A percentile compares a stretch with the other conserved stretches of the same genome.
Conservation (phyloP, 1,140 invertebrate species). For the Drosophila nannoptera region DNA sequence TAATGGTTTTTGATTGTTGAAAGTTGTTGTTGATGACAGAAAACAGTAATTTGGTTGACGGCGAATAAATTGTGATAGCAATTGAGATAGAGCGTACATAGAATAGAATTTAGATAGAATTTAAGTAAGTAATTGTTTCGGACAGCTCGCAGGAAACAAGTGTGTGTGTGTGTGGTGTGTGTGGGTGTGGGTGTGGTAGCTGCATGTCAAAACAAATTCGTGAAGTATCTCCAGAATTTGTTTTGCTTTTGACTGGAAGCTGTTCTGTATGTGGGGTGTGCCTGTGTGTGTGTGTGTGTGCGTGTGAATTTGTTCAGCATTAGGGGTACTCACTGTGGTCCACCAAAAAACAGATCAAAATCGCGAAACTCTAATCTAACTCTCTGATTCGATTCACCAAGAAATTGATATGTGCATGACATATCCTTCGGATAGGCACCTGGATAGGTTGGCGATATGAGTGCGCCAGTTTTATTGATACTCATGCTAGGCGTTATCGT, state of each 20-base stretch:
- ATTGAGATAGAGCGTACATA: constrained; percentile 42
- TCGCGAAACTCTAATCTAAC: constrained; percentile 98
- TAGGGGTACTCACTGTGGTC: constrained; percentile 93
- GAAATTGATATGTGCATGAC: constrained; percentile 94
- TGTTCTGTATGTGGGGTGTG: constrained; percentile 8
- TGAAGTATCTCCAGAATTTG: constrained; percentile 34
- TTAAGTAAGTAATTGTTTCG: constrained; percentile 27
- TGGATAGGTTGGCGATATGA: constrained; percentile 98
- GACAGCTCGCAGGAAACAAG: constrained; percentile 21
- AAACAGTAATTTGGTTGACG: constrained; percentile 47
- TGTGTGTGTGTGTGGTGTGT: constrained; percentile 20
- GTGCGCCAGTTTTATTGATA: constrained; percentile 88
- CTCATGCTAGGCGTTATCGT: constrained; percentile 88
- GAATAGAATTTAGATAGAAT: constrained; percentile 49
- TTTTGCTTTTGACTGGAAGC: constrained; percentile 63
- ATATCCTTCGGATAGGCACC: constrained; percentile 98
- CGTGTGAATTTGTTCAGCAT: constrained; percentile 59
- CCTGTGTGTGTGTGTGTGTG: constrained; percentile 10
- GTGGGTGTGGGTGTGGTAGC: constrained; percentile 36
- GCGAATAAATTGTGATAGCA: constrained; percentile 43
- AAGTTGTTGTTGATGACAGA: constrained; percentile 43
- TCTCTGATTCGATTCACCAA: constrained; percentile 92
- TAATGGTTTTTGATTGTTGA: background rate
- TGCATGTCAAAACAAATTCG: constrained; percentile 62
- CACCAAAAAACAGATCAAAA: constrained; percentile 99